A percentile compares a stretch with the other conserved stretches of the same genome.
Conservation (phyloP, 2,888 invertebrate species). For the Smittia sp. region DNA sequence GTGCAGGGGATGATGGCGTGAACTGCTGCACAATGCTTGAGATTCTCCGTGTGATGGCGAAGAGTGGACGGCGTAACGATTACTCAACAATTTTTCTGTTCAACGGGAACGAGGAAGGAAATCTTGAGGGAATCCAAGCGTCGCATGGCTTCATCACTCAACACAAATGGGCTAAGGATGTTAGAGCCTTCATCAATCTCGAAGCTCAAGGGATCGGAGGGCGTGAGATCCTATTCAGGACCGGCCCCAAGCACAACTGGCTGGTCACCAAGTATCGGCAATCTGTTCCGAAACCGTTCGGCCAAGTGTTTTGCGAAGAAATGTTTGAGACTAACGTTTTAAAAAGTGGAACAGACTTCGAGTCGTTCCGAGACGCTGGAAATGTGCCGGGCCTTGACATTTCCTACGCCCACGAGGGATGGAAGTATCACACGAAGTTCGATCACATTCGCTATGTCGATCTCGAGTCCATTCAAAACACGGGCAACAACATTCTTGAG, state of each 20-base stretch:
- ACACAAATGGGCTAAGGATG: constrained; percentile 65
- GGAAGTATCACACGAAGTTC: constrained; percentile 84
- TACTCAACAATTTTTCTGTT: constrained; percentile 64
- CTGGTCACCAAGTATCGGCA: constrained; percentile 67
- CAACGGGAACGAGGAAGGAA: constrained; percentile 68
- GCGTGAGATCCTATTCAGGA: constrained; percentile 71
- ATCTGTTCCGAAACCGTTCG: constrained; percentile 77
- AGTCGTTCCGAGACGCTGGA: constrained; percentile 81
- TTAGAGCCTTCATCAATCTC: constrained; percentile 68
- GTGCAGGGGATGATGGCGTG: constrained; percentile 59
- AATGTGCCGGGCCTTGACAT: constrained; percentile 76
- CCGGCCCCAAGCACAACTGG: constrained; percentile 63
- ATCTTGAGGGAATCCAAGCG: constrained; percentile 53
- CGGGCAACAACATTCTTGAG: constrained; percentile 85
- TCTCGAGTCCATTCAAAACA: constrained; percentile 77
- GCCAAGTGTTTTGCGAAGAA: constrained; percentile 81
- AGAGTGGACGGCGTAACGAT: constrained; percentile 49
- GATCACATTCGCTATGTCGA: constrained; percentile 79
- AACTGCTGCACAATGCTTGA: constrained; percentile 64
- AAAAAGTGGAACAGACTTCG: constrained; percentile 90
- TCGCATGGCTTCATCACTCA: constrained; percentile 64
- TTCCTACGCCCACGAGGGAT: constrained; percentile 89
- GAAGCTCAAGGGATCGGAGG: constrained; percentile 76
- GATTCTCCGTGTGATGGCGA: constrained; percentile 56
- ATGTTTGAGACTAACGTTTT: constrained; percentile 85